A percentile compares a stretch with the other conserved stretches of the same genome.
These are phyloP conservation scores for Dicyrtoma fusca DNA, from an alignment of 2,888 invertebrate species.

Conservation along the genomic window DNA sequence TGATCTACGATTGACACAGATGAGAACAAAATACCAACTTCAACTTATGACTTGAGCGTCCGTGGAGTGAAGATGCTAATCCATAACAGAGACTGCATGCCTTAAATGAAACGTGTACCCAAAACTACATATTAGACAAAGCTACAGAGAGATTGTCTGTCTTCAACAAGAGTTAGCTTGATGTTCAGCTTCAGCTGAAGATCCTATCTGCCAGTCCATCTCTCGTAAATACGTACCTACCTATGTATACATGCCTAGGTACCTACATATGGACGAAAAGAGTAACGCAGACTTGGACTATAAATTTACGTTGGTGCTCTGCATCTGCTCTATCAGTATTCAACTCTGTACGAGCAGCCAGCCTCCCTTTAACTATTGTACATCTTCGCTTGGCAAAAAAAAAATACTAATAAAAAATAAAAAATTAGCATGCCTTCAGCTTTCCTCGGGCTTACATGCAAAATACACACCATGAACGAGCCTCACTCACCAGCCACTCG, in stretches of 20 bases:
- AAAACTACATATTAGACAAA: too few species aligned
- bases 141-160: neutral
- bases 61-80: neutral
- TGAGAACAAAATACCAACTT: neutral
- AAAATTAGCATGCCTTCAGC: too few species aligned
- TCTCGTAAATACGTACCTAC: constrained; percentile 9
- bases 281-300: neutral
- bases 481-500: too few species aligned
- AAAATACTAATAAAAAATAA: too few species aligned
- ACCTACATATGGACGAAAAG: neutral
- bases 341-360: too few species aligned
- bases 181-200: neutral
- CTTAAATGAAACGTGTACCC: too few species aligned
- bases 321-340: too few species aligned
- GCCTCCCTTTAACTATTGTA: too few species aligned
- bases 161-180: neutral
- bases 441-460: too few species aligned
- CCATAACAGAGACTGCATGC: neutral
- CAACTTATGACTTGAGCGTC: neutral
- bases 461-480: too few species aligned
- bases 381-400: too few species aligned
- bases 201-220: constrained; percentile 23
- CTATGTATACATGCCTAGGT: neutral
- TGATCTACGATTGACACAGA: constrained; percentile 28
- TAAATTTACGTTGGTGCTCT: neutral